A percentile compares a stretch with the other conserved stretches of the same genome.
Evolutionary conservation across 1,140 invertebrate genomes (phyloP).

Genomic region (Subanguina moxae): DNA sequence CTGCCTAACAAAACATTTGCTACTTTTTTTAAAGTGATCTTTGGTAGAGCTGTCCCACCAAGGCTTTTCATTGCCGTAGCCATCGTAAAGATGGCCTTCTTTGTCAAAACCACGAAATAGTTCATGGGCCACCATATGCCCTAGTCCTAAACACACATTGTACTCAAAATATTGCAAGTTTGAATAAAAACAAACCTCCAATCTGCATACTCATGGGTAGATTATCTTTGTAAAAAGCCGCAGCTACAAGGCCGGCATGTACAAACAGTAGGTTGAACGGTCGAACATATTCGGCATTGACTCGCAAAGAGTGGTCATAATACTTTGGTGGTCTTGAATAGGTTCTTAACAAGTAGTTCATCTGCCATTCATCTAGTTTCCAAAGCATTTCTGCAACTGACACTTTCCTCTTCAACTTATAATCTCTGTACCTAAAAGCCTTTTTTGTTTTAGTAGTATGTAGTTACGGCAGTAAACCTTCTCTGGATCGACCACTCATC

Average conservation of each 20-base stretch:
- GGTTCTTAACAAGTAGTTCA: neutral
- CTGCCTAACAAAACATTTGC: constrained; percentile 1
- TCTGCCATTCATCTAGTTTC: neutral
- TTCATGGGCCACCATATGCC: neutral
- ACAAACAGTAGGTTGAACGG: neutral
- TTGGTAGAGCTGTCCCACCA: neutral
- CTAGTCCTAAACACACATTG: neutral
- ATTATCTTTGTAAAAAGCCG: neutral
- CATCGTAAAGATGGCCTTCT: neutral
- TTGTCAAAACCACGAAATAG: neutral
- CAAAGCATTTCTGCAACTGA: neutral
- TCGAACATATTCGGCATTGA: neutral
- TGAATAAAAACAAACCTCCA: neutral
- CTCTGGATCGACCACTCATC: too few relatives aligned
- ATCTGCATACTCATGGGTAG: neutral
- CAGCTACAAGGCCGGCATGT: neutral
- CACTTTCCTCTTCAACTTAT: neutral
- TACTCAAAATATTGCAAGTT: neutral
- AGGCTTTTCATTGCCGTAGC: neutral
- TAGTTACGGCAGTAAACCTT: too few relatives aligned
- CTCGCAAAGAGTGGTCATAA: neutral
- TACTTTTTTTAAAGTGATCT: neutral
- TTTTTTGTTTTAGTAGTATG: too few relatives aligned
- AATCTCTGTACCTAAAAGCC: neutral
- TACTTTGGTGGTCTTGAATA: neutral